Evolutionary conservation across 2,888 invertebrate genomes (phyloP).

Genomic region (Morinoia aosen): DNA sequence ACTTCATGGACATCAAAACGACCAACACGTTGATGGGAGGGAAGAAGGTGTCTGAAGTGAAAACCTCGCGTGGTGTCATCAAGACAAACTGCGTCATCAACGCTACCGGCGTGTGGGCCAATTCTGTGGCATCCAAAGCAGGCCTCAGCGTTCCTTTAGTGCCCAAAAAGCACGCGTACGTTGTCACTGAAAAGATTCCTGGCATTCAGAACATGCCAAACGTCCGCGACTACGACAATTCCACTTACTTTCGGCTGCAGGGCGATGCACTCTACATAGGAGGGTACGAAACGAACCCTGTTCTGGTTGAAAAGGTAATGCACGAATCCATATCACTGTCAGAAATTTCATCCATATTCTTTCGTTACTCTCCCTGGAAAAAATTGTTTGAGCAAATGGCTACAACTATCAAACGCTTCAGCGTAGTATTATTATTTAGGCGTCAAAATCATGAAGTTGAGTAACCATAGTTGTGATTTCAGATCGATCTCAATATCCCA

Average conservation of each 20-base stretch:
- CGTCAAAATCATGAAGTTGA: neutral
- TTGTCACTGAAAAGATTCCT: constrained; percentile 84
- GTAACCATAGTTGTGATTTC: constrained; percentile 18
- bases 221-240: constrained; percentile 87
- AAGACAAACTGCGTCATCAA: constrained; percentile 85
- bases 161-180: constrained; percentile 90
- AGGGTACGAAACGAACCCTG: constrained; percentile 89
- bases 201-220: constrained; percentile 85
- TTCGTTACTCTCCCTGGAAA: neutral
- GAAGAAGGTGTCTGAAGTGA: constrained; percentile 82
- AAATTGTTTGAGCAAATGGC: neutral
- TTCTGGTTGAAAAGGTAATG: constrained; percentile 81
- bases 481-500: constrained; percentile 84
- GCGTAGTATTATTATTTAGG: neutral
- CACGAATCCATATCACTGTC: constrained; percentile 15
- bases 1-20: constrained; percentile 81
- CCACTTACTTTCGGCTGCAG: constrained; percentile 86
- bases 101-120: constrained; percentile 85
- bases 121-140: constrained; percentile 80
- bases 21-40: constrained; percentile 74
- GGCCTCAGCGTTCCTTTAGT: constrained; percentile 82
- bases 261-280: constrained; percentile 88
- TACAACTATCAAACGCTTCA: neutral
- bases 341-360: neutral
- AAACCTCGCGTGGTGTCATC: constrained; percentile 82